Conservation (phyloP, 2,888 invertebrate genomes). For the Phaedon cochleariae region DNA sequence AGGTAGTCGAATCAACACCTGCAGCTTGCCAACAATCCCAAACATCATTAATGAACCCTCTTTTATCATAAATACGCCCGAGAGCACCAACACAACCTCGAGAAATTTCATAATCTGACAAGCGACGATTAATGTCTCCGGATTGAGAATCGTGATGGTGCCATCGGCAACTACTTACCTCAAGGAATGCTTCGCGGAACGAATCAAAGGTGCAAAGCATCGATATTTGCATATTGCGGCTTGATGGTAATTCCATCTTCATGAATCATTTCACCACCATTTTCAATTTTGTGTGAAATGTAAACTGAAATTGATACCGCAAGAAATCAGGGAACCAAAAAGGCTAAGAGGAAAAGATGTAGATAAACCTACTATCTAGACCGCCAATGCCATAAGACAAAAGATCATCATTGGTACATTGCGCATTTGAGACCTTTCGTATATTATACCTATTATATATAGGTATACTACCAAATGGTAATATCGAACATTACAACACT, state of each 20-base stretch:
- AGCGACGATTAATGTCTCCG: background rate
- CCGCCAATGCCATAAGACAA: too few relatives aligned
- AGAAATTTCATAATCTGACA: background rate
- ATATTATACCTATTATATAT: too few relatives aligned
- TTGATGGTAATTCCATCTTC: background rate
- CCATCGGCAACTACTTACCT: background rate
- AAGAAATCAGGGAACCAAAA: too few relatives aligned
- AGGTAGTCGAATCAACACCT: background rate
- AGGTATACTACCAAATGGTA: too few relatives aligned
- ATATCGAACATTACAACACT: too few relatives aligned
- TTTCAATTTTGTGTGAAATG: background rate
- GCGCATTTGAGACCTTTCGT: too few relatives aligned
- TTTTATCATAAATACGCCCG: background rate
- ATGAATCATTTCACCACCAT: background rate
- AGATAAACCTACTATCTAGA: too few relatives aligned
- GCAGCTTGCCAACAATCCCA: background rate
- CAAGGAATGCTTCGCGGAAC: background rate
- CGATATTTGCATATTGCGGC: background rate
- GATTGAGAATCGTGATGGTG: background rate
- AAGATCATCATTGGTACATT: too few relatives aligned
- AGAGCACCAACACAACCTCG: background rate
- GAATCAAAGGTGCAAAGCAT: background rate
- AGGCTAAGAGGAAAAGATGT: too few relatives aligned
- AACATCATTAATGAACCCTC: background rate
- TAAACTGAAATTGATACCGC: too few relatives aligned